Percentiles rank a stretch among this genome's conserved stretches.
Evolutionary conservation across 2,797 vertebrate genomes (phyloP).

Genomic region (Carcharodon carcharias): DNA sequence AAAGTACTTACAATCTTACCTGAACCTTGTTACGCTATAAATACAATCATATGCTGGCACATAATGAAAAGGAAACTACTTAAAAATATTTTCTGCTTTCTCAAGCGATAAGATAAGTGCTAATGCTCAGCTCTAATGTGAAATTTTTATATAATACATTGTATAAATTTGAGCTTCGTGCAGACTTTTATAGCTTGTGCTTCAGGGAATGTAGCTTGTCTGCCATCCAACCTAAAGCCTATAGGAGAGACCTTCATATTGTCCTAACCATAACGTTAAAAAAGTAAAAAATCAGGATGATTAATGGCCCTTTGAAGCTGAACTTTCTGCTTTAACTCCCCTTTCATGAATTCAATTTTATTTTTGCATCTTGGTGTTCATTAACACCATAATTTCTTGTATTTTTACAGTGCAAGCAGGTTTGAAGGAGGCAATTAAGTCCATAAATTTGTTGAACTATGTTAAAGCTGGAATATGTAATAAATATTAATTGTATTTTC

Average conservation of each 20-base stretch:
- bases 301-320: neutral
- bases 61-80: neutral
- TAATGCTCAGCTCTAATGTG: neutral
- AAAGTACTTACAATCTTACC: neutral
- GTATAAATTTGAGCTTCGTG: no score
- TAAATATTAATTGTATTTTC: neutral
- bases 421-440: slow-evolving; percentile 17
- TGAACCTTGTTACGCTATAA: neutral
- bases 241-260: neutral
- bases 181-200: neutral
- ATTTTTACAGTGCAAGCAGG: neutral
- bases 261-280: neutral
- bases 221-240: neutral
- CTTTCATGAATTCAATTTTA: neutral
- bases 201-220: neutral
- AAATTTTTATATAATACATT: neutral
- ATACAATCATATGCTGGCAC: neutral
- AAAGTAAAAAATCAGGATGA: neutral
- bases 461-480: neutral
- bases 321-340: neutral
- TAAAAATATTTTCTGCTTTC: neutral
- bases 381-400: neutral
- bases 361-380: neutral
- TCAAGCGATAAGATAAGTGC: neutral
- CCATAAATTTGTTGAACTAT: neutral